Base-by-base conservation (phyloP, 2,797 vertebrate genomes). In the Syngnathus rostellatus region DNA sequence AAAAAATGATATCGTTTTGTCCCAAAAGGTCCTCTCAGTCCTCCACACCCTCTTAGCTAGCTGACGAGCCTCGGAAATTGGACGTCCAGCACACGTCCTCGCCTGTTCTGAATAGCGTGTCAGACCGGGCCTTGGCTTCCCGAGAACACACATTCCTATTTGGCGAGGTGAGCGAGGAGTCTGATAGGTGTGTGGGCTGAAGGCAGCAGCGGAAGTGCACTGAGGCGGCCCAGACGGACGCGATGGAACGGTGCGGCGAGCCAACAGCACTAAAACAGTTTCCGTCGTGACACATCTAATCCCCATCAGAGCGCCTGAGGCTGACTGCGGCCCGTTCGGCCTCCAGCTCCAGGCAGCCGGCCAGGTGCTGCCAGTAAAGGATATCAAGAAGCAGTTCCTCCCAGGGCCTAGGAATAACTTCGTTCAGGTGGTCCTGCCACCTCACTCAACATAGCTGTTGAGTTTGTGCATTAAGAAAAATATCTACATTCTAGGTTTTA, bases 241-340 rank as follows among this genome's bases (percentile, higher is more conserved):
- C 85, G 85, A 86, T 85, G 88, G 89, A 90, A 89, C 77, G 84
- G 74, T 66, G 69, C 68, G 31, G 74, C 64, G 81, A 88, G 89
- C 89, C 89, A 91, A 83, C 78, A 75, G 80, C 82, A 85, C 84
- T 90, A 89, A 90, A 89, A 86, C 79, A 64, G 86, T 89, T 89
- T 91, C 89, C 85, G 81, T 80, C 81, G 85, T 86, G 87, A 90
- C 88, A 90, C 78, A 84, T 87, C 84, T 88, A 89, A 91, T 90
- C 86, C 83, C 73, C 79, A 67, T 88, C 86, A 89, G 69, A 68
- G 72, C 54, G 75, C 75, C 81, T 83, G 75, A 77, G 77, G 73
- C 72, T 77, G 73, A 74, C 59, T 67, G 71, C 55, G 77, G 79
- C 79, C 70, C 66, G 58, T 78, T 75, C 73, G 72, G 79, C 68